Conservation (phyloP, 1,140 invertebrate genomes). For the Rhagoletis pomonella region DNA sequence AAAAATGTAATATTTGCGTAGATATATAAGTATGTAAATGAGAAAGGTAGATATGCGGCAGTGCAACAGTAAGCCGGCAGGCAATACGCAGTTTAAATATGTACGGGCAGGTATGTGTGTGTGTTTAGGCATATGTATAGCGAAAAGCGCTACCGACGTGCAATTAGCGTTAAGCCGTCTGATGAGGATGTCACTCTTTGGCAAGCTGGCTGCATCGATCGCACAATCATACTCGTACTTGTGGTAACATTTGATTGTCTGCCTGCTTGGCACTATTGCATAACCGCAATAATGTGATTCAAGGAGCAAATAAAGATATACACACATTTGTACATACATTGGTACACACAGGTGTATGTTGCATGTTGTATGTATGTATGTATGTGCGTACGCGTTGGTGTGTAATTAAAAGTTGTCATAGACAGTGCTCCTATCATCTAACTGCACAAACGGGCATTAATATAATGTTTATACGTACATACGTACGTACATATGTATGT, state of each 20-base stretch:
- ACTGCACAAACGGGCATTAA: neutral
- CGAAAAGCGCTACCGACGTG: neutral
- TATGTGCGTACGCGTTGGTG: neutral
- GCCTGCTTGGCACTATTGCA: neutral
- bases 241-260: neutral
- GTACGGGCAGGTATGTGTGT: neutral
- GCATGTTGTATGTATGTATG: no score
- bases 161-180: neutral
- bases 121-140: neutral
- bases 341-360: neutral
- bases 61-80: neutral
- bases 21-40: neutral
- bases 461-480: conserved; percentile 5
- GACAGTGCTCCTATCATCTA: neutral
- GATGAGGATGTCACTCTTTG: neutral
- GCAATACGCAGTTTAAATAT: neutral
- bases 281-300: neutral
- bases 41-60: neutral
- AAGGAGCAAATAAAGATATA: conserved; percentile 1
- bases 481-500: no score
- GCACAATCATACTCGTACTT: neutral
- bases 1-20: conserved; percentile 6
- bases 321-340: neutral
- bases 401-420: conserved; percentile 32
- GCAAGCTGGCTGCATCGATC: neutral